Evolutionary conservation across 2,888 invertebrate species (phyloP).

Genomic region (Drosophila fungiperda): DNA sequence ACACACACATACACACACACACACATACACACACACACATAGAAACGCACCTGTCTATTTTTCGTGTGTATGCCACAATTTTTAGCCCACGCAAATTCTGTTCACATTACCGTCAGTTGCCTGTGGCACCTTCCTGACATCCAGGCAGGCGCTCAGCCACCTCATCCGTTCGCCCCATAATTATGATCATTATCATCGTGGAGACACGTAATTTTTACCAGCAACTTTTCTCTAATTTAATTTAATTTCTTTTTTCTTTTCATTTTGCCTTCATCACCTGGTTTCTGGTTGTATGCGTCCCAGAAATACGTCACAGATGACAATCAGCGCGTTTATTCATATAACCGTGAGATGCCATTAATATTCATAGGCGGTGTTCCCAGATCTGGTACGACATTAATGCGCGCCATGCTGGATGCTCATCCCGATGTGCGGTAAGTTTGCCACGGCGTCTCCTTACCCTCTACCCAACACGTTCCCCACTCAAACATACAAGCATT

Average conservation of each 20-base stretch:
- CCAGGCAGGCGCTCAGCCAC: conserved; percentile 19
- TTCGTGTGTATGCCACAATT: neutral
- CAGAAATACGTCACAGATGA: conserved; percentile 88
- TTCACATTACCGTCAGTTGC: conserved; percentile 39
- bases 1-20: neutral
- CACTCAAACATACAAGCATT: neutral
- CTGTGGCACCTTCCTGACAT: conserved; percentile 28
- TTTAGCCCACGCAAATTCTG: conserved; percentile 40
- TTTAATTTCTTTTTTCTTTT: conserved; percentile 25
- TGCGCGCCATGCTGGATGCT: conserved; percentile 99
- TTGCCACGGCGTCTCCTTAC: conserved; percentile 13
- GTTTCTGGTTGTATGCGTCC: conserved; percentile 16
- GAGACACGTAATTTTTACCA: conserved; percentile 65
- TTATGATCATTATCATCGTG: conserved; percentile 39
- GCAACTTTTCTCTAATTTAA: conserved; percentile 67
- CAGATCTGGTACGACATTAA: conserved; percentile 97
- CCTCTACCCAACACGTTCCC: neutral
- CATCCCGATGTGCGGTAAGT: conserved; percentile 96
- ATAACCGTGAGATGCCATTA: conserved; percentile 95
- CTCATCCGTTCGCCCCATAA: conserved; percentile 19
- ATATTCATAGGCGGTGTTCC: conserved; percentile 99
- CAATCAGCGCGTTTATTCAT: conserved; percentile 89
- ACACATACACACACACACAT: neutral
- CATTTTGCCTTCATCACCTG: conserved; percentile 7
- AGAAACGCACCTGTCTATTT: conserved; percentile 3